Evolutionary conservation across 1,140 invertebrate genomes (phyloP).

Genomic region (Psix sp.): DNA sequence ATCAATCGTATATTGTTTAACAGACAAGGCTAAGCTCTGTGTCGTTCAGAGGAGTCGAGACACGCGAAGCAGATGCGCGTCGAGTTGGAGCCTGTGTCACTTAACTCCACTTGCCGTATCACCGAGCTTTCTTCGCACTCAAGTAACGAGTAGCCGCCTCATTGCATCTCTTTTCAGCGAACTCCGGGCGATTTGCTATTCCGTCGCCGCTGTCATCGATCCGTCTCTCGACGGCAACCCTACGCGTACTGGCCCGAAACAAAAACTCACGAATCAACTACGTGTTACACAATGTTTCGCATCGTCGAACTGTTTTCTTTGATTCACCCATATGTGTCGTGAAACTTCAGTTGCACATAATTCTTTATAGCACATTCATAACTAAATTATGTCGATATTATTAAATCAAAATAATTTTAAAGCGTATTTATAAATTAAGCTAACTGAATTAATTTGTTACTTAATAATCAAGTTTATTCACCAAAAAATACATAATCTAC

Average conservation of each 20-base stretch:
- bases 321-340: not conserved
- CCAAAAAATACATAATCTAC: no score
- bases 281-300: constrained; percentile 2
- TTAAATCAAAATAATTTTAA: no score
- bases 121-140: constrained; percentile 10
- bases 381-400: no score
- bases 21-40: constrained; percentile 11
- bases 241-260: constrained; percentile 11
- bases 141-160: not conserved
- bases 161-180: constrained; percentile 15
- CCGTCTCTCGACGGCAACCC: constrained; percentile 32
- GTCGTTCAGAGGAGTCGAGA: constrained; percentile 19
- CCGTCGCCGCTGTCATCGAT: constrained; percentile 49
- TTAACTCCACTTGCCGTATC: constrained; percentile 68
- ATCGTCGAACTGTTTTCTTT: constrained; percentile 9
- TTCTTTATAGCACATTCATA: no score
- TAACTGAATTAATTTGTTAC: no score
- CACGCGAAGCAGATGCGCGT: constrained; percentile 51
- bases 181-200: constrained; percentile 42
- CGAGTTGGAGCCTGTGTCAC: constrained; percentile 63
- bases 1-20: constrained; percentile 18
- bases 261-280: constrained; percentile 31
- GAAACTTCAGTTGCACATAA: no score
- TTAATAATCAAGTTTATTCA: no score
- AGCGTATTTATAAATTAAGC: no score